These are phyloP conservation scores for Aurelia sp. DNA, from an alignment of 30 jellyfish, hydroid and myxozoan genomes.

Conservation along the genomic window DNA sequence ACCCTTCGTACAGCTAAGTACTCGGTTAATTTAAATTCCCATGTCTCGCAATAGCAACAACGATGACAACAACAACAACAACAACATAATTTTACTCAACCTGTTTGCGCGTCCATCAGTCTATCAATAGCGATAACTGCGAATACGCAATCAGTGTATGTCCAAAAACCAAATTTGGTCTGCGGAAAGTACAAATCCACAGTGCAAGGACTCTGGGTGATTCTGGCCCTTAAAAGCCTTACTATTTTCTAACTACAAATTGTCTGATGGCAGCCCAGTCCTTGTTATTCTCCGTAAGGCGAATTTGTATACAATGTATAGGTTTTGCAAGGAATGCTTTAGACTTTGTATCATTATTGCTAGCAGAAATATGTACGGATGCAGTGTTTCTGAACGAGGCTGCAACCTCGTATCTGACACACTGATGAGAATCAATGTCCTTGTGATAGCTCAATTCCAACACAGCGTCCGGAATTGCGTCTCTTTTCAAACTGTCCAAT, in stretches of 20 bases:
- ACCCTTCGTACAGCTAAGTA: no score
- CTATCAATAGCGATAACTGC: no score
- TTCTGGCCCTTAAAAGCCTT: background rate
- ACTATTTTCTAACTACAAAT: slow-evolving; percentile 2
- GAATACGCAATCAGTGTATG: no score
- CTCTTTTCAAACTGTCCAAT: slow-evolving; percentile 35
- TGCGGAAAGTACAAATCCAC: no score
- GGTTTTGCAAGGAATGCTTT: slow-evolving; percentile 7
- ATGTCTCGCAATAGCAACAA: no score
- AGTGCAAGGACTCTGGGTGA: no score
- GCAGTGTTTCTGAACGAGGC: slow-evolving; percentile 23
- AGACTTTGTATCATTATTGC: slow-evolving; percentile 17
- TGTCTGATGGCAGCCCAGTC: slow-evolving; percentile 41
- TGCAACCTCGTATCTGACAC: slow-evolving; percentile 19
- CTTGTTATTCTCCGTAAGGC: slow-evolving; percentile 39
- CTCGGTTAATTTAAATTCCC: no score
- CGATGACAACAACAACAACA: no score
- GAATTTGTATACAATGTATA: slow-evolving; percentile 37
- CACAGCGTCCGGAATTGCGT: slow-evolving; percentile 35
- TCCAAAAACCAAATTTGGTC: no score
- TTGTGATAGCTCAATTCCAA: slow-evolving; percentile 29
- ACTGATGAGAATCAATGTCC: slow-evolving; percentile 1
- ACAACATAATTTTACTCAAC: no score
- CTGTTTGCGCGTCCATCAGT: no score
- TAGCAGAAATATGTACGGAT: slow-evolving; percentile 13